These are phyloP conservation scores for Tricholauxania praeusta DNA, from an alignment of 2,888 invertebrate genomes.

Conservation along the genomic window DNA sequence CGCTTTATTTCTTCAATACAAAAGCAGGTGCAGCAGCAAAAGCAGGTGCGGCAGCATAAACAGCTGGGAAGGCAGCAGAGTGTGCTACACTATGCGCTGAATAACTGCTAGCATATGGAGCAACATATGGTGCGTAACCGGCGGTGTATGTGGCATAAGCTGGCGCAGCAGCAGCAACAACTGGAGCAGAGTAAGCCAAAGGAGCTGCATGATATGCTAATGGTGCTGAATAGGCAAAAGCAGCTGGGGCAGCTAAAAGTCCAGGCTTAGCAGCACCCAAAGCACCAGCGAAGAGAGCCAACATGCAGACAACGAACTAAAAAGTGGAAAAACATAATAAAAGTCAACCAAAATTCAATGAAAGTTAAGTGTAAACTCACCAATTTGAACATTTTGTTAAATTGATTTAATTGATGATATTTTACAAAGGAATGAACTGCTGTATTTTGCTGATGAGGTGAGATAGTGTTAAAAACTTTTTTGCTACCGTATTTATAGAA, in stretches of 20 bases:
- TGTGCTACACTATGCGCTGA: slow-evolving; percentile 61
- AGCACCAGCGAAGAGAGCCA: slow-evolving; percentile 63
- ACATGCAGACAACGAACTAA: slow-evolving; percentile 52
- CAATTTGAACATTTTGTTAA: slow-evolving; percentile 61
- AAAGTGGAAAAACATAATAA: background rate
- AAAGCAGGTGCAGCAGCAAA: slow-evolving; percentile 37
- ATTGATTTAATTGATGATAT: slow-evolving; percentile 11
- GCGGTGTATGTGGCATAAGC: slow-evolving; percentile 43
- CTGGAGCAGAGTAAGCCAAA: slow-evolving; percentile 59
- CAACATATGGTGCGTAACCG: slow-evolving; percentile 60
- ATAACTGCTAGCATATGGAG: slow-evolving; percentile 61
- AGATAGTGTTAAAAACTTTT: slow-evolving; percentile 35
- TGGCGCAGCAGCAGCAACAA: slow-evolving; percentile 22
- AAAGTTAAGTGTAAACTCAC: slow-evolving; percentile 51
- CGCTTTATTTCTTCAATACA: slow-evolving; percentile 45
- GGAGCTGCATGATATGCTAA: slow-evolving; percentile 47
- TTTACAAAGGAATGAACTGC: slow-evolving; percentile 10
- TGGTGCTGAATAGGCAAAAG: slow-evolving; percentile 48
- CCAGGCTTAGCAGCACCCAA: slow-evolving; percentile 57
- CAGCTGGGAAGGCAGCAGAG: slow-evolving; percentile 62
- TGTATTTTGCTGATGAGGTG: slow-evolving; percentile 8
- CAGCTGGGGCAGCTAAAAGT: slow-evolving; percentile 69
- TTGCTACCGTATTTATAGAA: slow-evolving; percentile 40
- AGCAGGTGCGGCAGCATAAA: slow-evolving; percentile 46
- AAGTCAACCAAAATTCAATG: background rate